phyloP scores from a whole-genome alignment of 2,113 vertebrate species.

The Neomonachus schauinslandi region DNA sequence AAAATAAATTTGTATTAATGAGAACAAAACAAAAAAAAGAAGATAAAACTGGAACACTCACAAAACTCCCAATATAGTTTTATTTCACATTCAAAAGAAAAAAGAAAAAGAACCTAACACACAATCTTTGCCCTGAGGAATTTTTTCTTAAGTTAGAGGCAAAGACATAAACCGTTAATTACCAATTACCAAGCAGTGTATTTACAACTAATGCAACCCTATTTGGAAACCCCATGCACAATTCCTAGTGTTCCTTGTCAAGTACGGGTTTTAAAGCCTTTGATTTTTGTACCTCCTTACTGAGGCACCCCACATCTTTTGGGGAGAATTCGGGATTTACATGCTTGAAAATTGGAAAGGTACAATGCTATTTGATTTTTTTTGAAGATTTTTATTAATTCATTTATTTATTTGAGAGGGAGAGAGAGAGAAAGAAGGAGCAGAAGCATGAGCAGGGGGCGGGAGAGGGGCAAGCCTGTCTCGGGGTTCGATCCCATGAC shows the following conservation, averaged over 20 bases:
- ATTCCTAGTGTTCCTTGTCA: neutral
- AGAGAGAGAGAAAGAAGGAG: neutral
- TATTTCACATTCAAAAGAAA: neutral
- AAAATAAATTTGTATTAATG: neutral
- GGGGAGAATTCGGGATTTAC: neutral
- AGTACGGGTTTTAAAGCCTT: neutral
- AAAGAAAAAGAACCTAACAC: too few relatives aligned
- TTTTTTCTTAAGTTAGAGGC: neutral
- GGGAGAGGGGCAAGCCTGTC: neutral
- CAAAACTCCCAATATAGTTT: neutral
- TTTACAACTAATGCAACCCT: neutral
- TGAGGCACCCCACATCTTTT: neutral
- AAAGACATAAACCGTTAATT: neutral
- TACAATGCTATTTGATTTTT: neutral
- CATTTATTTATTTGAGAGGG: neutral
- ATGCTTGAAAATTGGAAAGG: neutral
- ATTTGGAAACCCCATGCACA: neutral
- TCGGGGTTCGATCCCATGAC: neutral
- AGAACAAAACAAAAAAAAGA: neutral
- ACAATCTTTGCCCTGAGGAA: neutral
- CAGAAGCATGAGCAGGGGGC: neutral
- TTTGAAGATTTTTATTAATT: neutral
- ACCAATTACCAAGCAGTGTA: neutral
- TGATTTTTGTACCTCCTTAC: neutral
- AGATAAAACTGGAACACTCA: neutral